phyloP scores from a whole-genome alignment of 2,113 vertebrate genomes.

The Sylvilagus bachmani region DNA sequence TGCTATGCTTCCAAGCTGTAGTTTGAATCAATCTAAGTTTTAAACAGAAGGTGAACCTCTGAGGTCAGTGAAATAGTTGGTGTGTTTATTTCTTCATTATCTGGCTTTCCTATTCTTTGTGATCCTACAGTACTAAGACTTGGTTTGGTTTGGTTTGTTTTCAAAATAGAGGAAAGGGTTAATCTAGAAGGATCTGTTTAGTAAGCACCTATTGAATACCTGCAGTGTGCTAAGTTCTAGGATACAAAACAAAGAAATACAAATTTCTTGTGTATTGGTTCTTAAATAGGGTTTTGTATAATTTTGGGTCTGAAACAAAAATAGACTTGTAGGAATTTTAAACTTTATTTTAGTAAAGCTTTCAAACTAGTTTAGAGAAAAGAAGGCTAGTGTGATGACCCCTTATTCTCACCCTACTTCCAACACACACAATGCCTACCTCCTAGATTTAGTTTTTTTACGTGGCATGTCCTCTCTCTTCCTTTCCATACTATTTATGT shows the following conservation, averaged over 20 bases:
- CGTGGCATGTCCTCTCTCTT: rapidly evolving
- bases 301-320: conserved; percentile 38
- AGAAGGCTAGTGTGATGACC: background rate
- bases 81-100: background rate
- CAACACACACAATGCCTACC: background rate
- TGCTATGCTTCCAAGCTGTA: conserved; percentile 57
- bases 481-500: conserved; percentile 44
- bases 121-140: background rate
- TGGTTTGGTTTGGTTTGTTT: conserved; percentile 53
- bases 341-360: conserved; percentile 44
- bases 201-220: conserved; percentile 34
- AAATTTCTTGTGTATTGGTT: background rate
- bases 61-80: background rate
- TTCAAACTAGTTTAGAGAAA: conserved; percentile 56
- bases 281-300: conserved; percentile 15
- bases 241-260: conserved; percentile 17
- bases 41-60: conserved; percentile 64
- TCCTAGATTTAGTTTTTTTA: conserved; percentile 17
- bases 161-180: conserved; percentile 22
- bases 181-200: conserved; percentile 6
- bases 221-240: background rate
- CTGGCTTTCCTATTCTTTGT: conserved; percentile 26
- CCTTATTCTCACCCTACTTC: no score
- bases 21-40: conserved; percentile 50
- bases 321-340: conserved; percentile 47